phyloP scores from a whole-genome alignment of 2,888 invertebrate species.

The Tricholauxania praeusta region DNA sequence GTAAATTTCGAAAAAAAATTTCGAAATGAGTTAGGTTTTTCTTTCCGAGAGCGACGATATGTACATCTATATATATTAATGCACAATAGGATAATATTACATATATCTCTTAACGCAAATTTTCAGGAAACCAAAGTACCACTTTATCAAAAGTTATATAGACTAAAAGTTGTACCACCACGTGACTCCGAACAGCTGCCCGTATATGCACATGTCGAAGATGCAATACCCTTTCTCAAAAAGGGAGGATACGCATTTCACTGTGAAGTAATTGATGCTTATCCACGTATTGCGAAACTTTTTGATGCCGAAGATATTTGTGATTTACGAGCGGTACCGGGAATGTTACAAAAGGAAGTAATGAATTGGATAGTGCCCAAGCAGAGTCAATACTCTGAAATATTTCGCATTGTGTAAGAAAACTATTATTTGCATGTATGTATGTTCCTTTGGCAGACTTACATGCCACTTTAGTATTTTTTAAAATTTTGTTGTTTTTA shows the following conservation, averaged over 20 bases:
- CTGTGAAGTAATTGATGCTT: constrained; percentile 68
- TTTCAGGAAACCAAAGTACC: constrained; percentile 55
- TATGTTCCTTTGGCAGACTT: too few relatives aligned
- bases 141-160: constrained; percentile 52
- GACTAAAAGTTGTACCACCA: constrained; percentile 53
- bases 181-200: constrained; percentile 54
- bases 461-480: too few relatives aligned
- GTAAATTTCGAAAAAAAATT: too few relatives aligned
- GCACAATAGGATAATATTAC: too few relatives aligned
- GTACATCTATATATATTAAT: too few relatives aligned
- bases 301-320: constrained; percentile 69
- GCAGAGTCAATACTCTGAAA: constrained; percentile 65
- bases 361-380: constrained; percentile 67
- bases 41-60: too few relatives aligned
- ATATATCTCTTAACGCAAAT: background rate
- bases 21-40: too few relatives aligned
- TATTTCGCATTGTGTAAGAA: constrained; percentile 62
- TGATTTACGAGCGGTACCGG: constrained; percentile 64
- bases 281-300: constrained; percentile 64
- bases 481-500: too few relatives aligned
- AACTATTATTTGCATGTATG: background rate
- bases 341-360: constrained; percentile 58
- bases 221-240: constrained; percentile 67
- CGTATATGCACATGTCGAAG: constrained; percentile 56
- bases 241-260: constrained; percentile 69